These are phyloP conservation scores for Zaprionus tsacasi DNA, from an alignment of 1,140 invertebrate species.

Conservation along the genomic window DNA sequence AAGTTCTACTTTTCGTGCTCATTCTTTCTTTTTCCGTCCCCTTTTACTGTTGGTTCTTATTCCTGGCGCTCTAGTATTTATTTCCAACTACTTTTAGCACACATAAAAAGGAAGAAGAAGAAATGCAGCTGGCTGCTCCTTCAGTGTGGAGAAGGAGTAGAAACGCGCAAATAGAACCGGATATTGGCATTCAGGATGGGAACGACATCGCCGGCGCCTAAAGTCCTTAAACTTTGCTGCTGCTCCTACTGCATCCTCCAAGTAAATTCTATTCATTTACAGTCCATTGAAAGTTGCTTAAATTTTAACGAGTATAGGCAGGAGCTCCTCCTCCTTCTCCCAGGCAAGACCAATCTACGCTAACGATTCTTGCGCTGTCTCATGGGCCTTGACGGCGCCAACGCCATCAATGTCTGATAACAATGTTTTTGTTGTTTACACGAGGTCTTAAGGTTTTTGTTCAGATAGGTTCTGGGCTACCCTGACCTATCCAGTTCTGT, in stretches of 20 bases:
- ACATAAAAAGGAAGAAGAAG: constrained; percentile 13
- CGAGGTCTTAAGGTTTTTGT: constrained; percentile 54
- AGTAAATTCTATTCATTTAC: constrained; percentile 58
- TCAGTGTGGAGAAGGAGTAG: constrained; percentile 3
- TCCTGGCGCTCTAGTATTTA: constrained; percentile 51
- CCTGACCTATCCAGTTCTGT: constrained; percentile 27
- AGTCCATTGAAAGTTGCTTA: constrained; percentile 75
- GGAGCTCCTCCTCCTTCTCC: background rate
- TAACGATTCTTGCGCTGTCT: constrained; percentile 35
- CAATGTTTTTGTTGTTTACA: constrained; percentile 64
- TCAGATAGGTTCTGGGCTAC: constrained; percentile 46
- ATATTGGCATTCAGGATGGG: constrained; percentile 35
- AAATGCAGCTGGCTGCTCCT: constrained; percentile 46
- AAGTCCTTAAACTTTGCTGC: constrained; percentile 39
- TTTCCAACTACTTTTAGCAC: constrained; percentile 51
- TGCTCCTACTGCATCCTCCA: constrained; percentile 31
- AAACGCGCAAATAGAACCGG: constrained; percentile 32
- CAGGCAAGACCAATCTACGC: constrained; percentile 37
- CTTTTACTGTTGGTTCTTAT: constrained; percentile 39
- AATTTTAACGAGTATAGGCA: constrained; percentile 67
- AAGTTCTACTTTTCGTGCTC: constrained; percentile 34
- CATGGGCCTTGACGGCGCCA: constrained; percentile 48
- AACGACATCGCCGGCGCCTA: constrained; percentile 27
- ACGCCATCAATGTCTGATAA: constrained; percentile 63
- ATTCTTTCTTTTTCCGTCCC: constrained; percentile 13